A percentile compares a stretch with the other conserved stretches of the same genome.
Evolutionary conservation across 2,888 invertebrate species (phyloP).

Genomic region (Ptychoptera contaminata): DNA sequence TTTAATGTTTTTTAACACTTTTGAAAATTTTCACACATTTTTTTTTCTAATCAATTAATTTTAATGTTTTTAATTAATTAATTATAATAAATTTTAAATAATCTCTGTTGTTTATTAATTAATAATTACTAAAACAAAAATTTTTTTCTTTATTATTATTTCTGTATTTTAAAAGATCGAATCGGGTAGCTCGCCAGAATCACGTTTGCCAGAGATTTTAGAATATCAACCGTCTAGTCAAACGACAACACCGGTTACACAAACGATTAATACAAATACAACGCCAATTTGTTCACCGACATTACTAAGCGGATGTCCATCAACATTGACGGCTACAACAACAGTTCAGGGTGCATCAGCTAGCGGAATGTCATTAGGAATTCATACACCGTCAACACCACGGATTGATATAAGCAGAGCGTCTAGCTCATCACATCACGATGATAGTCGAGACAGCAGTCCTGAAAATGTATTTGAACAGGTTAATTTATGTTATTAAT

Average conservation of each 20-base stretch:
- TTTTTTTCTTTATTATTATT: no score
- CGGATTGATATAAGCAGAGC: conserved; percentile 81
- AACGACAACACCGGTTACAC: conserved; percentile 1
- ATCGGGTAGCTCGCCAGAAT: not conserved
- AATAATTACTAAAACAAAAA: no score
- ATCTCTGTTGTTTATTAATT: no score
- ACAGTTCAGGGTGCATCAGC: conserved; percentile 14
- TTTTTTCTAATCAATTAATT: no score
- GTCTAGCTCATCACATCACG: conserved; percentile 72
- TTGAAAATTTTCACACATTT: no score
- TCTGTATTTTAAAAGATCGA: not conserved
- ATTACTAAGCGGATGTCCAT: not conserved
- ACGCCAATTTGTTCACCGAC: no score
- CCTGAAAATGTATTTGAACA: conserved; percentile 71
- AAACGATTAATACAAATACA: conserved; percentile 1
- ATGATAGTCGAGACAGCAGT: conserved; percentile 66
- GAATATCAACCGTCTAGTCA: conserved; percentile 9
- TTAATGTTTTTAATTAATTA: no score
- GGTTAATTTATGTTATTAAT: conserved; percentile 24
- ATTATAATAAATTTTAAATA: no score
- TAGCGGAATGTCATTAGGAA: conserved; percentile 20
- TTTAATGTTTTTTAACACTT: no score
- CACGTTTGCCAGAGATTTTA: conserved; percentile 18
- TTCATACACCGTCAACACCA: conserved; percentile 57
- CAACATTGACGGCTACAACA: no score